phyloP scores from a whole-genome alignment of 1,140 invertebrate genomes.

The Drosophila miranda region DNA sequence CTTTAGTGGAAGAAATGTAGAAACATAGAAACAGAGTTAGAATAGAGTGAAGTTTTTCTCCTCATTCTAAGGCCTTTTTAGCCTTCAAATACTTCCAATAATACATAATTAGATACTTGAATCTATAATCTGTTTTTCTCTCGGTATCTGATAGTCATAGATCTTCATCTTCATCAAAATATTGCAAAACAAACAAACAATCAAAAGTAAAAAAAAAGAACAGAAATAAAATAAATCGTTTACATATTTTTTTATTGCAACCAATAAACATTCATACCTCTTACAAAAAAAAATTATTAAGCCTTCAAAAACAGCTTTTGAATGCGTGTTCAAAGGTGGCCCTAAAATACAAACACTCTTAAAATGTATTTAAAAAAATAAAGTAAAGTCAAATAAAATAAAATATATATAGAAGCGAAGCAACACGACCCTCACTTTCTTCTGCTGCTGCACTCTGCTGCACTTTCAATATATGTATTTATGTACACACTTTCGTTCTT shows the following conservation, averaged over 20 bases:
- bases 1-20: too few relatives aligned
- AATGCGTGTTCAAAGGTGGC: slow-evolving; percentile 48
- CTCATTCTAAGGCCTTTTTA: too few relatives aligned
- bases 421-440: slow-evolving; percentile 5
- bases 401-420: not conserved
- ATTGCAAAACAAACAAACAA: not conserved
- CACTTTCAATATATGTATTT: slow-evolving; percentile 11
- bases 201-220: slow-evolving; percentile 6
- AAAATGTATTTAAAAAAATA: slow-evolving; percentile 32
- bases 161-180: not conserved
- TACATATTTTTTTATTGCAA: slow-evolving; percentile 70
- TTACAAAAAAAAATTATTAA: slow-evolving; percentile 25
- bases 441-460: slow-evolving; percentile 7
- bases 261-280: slow-evolving; percentile 63
- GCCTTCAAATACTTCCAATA: too few relatives aligned
- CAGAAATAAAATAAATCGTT: slow-evolving; percentile 19
- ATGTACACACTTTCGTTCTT: slow-evolving; percentile 42
- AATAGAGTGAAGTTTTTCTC: too few relatives aligned
- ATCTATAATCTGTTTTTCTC: too few relatives aligned
- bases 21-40: too few relatives aligned
- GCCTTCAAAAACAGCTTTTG: slow-evolving; percentile 32
- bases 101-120: too few relatives aligned
- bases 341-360: slow-evolving; percentile 25
- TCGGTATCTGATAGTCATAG: too few relatives aligned
- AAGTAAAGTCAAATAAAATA: not conserved